phyloP scores from a whole-genome alignment of 2,113 vertebrate species.

The Neofelis nebulosa region DNA sequence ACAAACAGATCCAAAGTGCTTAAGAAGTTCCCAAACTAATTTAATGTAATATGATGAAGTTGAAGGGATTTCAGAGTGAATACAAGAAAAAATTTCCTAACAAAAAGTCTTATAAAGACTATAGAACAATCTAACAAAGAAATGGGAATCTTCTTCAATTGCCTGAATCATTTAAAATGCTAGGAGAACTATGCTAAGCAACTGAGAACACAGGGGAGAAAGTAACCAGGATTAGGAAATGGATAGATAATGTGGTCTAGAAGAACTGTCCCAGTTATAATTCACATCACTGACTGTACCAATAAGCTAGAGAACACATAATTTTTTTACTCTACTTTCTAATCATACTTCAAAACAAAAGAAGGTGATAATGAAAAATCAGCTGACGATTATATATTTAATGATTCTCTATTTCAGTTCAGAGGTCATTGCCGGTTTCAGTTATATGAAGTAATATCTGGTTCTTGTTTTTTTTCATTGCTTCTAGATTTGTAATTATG shows the following conservation, averaged over 20 bases:
- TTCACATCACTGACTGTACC: background rate
- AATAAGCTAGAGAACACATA: background rate
- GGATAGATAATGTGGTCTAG: background rate
- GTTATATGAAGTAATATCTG: background rate
- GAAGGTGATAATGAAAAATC: background rate
- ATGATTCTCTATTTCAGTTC: background rate
- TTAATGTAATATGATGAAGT: background rate
- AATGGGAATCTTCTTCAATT: background rate
- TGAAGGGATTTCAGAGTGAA: background rate
- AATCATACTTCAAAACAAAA: constrained; percentile 27
- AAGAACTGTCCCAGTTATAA: background rate
- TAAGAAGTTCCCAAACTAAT: background rate
- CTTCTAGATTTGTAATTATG: background rate
- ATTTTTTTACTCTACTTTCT: background rate
- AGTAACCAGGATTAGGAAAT: background rate
- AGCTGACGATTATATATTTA: background rate
- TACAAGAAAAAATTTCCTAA: background rate
- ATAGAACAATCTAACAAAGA: background rate
- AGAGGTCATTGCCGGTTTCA: background rate
- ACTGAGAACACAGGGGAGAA: background rate
- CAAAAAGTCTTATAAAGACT: background rate
- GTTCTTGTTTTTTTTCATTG: constrained; percentile 12
- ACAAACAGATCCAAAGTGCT: background rate
- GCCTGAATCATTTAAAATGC: background rate
- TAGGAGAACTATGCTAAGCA: background rate